Percentiles rank a stretch among this genome's conserved stretches.
Evolutionary conservation across 1,140 invertebrate species (phyloP).

Genomic region (Atta cephalotes): DNA sequence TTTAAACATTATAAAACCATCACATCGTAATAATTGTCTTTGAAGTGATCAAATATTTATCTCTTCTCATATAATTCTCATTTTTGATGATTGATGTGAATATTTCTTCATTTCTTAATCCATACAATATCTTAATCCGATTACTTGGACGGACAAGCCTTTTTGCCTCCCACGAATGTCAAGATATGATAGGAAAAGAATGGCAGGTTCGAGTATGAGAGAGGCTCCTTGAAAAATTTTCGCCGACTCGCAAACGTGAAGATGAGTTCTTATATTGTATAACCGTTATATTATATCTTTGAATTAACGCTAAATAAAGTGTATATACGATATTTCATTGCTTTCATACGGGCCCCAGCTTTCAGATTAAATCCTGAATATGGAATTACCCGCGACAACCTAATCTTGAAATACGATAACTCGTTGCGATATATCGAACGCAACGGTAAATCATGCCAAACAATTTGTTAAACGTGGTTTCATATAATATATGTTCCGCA

Average conservation of each 20-base stretch:
- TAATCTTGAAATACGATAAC: slow-evolving; percentile 73
- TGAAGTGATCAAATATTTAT: neutral
- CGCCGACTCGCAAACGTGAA: slow-evolving; percentile 43
- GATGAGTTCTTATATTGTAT: neutral
- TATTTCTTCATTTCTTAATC: slow-evolving; percentile 65
- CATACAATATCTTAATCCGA: slow-evolving; percentile 66
- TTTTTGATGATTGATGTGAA: slow-evolving; percentile 43
- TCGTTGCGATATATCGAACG: slow-evolving; percentile 46
- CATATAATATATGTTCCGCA: slow-evolving; percentile 9
- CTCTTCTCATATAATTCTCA: slow-evolving; percentile 18
- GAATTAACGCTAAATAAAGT: slow-evolving; percentile 40
- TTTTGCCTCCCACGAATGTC: slow-evolving; percentile 65
- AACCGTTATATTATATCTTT: slow-evolving; percentile 3
- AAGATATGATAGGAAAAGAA: slow-evolving; percentile 73
- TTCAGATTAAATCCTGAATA: slow-evolving; percentile 46
- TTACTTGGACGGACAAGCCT: slow-evolving; percentile 68
- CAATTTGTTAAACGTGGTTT: slow-evolving; percentile 38
- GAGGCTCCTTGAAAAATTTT: slow-evolving; percentile 58
- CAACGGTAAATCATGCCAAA: slow-evolving; percentile 65
- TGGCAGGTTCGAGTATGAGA: slow-evolving; percentile 40
- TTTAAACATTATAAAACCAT: neutral
- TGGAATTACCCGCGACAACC: slow-evolving; percentile 70
- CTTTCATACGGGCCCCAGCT: slow-evolving; percentile 11
- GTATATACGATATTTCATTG: slow-evolving; percentile 52
- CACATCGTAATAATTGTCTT: neutral